Evolutionary conservation across 2,113 vertebrate genomes (phyloP), one percentile per base, ranked within the genome.

Genomic region (Tetrax tetrax): DNA sequence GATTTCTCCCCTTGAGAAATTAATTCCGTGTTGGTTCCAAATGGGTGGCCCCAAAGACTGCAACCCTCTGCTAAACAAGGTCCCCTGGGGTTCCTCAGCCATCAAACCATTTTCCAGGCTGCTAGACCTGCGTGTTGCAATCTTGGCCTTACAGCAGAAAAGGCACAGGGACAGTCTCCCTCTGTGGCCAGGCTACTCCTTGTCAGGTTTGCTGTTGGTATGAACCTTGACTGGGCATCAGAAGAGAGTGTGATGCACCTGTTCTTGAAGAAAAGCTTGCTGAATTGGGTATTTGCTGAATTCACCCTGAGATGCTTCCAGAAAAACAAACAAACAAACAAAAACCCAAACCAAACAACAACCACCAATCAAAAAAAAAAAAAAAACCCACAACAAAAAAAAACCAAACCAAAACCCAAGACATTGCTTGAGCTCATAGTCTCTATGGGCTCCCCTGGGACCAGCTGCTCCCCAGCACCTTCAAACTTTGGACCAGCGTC

Each of bases 1-100:
- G 15, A 7, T 90, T 92, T 76, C 35, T 66, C 29, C 70, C 79
- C 93, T 72, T 83, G 86, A 95, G 89, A 85, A 93, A 94, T 91
- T 51, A 94, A 80, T 65, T 94, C 57, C 60, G 63, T 28, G 8
- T 48, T 89, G 35, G 80, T 91, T 95, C 83, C 92, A 89, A 95
- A 76, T 25, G 76, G 83, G 76, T 89, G 84, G 76, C 50, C 82
- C 71, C 53, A 65, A 83, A 91, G 64, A 48, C 8, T 33, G 20
- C 27, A 70, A 4, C 41, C 29, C 12, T 60, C 21, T 28, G 10
- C 50, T 74, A 83, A 91, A 83, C 76, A 92, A 90, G 38, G 47
- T 86, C 71, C n/a, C 89, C 27, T 21, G 63, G 25, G 79, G 37
- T 20, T 53, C 60, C 27, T 21, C 48, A n/a, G 75, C 59, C 80